Evolutionary conservation across 2,888 invertebrate genomes (phyloP), one percentile per base, ranked within the genome.

Genomic region (Hipparchia semele): DNA sequence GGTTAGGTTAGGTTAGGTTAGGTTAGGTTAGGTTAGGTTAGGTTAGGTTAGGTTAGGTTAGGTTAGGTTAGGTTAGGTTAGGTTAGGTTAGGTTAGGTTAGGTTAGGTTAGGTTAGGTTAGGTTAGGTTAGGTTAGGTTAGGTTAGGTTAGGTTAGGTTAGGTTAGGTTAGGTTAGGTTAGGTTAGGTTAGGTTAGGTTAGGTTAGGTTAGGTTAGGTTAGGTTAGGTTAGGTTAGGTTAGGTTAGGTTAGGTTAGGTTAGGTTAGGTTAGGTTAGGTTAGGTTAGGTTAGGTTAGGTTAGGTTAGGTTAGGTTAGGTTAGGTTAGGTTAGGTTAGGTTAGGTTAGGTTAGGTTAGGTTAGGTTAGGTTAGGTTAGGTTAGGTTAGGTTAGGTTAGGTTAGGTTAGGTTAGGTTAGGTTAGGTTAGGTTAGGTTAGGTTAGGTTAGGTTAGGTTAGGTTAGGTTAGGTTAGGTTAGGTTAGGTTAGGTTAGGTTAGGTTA

Each of bases 1-100:
- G 73, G 72, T 73, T 75, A 75, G 75, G 75, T 75, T 75, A 73
- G 75, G 75, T 75, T 75, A 67, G 68, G 39, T 39, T 39, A 2
- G 39, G 39, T 39, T 39, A 39, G 39, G 39, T 39, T 68, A 71
- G 68, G 74, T 68, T 71, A 73, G 71, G 68, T 68, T 71, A 71
- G 68, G 71, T 73, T 69, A 66, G 69, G 68, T 68, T 71, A 74
- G 71, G 71, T 39, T 71, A 70, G 73, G 70, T 70, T 70, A 67
- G 67, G 70, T 70, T 70, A 66, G 67, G 73, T 72, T 72, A 72
- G 73, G 73, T 73, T 73, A 73, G 68, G 68, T 72, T 68, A 72
- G 64, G 58, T 54, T 61, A 68, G 59, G 62, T 60, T 68, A 58
- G 68, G 66, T 66, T 66, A 66, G 66, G 53, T 66, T 66, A 62